Evolutionary conservation across 1,140 invertebrate genomes (phyloP), one percentile per base, ranked within the genome.

Genomic region (Ostrea edulis): DNA sequence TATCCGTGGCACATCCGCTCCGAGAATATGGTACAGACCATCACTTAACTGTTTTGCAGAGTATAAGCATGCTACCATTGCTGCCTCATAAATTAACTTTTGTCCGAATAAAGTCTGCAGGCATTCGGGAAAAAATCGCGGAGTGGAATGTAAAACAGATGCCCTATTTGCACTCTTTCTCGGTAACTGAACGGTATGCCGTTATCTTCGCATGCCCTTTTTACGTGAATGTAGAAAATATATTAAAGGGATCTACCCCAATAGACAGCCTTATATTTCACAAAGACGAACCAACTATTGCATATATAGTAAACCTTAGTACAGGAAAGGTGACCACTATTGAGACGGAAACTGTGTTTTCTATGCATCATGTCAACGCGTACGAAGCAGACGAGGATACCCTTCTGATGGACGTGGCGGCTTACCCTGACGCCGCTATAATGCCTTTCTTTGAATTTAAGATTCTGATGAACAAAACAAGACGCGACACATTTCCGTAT

Each of bases 131-230:
- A 83, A 68, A 92, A 11, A 89, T 94, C 35, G 91, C 93, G 0
- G 51, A 87, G 51, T 93, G 92, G 92, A 55, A 89, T 0, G 92
- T 94, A 12, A 91, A 92, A 20, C 87, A 88, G 53, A 88, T 93
- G 9, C 92, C 92, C 1, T 94, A 94, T 89, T 93, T 94, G 93
- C 94, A 94, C 85, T 93, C 92, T 4, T 93, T 94, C 85, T 92
- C 93, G 0, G 91, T 93, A 3, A 94, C 93, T 0, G 55, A 88
- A 62, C 89, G 91, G 51, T 92, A 93, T 82, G 93, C 90, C 5
- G 89, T 94, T 58, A 86, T 94, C 8, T 91, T 94, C 82, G 91
- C 89, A 25, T 89, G 87, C 84, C 93, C 94, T 0, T 92, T 92
- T 62, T 93, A 92, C 85, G 89, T 93, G 7, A 92, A 93, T 87